Percentiles rank a stretch among this genome's conserved stretches.
Conservation (phyloP, 2,888 invertebrate species). For the Cordylochernes scorpioides region DNA sequence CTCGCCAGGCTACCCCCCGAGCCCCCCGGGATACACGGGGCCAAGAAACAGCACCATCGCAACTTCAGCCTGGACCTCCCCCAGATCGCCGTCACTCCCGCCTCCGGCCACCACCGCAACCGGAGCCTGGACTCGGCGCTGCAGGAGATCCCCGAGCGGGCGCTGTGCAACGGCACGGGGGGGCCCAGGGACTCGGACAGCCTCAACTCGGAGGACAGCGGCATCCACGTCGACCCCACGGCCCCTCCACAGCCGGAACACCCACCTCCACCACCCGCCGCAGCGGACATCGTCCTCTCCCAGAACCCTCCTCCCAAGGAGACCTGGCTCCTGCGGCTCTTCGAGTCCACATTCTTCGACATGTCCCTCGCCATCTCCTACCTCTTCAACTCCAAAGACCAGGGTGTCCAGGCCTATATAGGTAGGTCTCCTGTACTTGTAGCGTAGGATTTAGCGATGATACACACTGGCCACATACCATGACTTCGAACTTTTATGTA, state of each 20-base stretch:
- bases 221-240: slow-evolving; percentile 21
- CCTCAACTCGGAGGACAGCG: slow-evolving; percentile 54
- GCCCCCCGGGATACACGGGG: no score
- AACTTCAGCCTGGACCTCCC: slow-evolving; percentile 9
- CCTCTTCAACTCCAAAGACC: slow-evolving; percentile 89
- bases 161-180: slow-evolving; percentile 1
- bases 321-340: slow-evolving; percentile 46
- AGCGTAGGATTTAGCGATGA: no score
- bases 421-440: slow-evolving; percentile 29
- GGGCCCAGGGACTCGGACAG: slow-evolving; percentile 23
- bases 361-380: slow-evolving; percentile 96
- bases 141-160: slow-evolving; percentile 8
- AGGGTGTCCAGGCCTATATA: slow-evolving; percentile 86
- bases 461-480: no score
- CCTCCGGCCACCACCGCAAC: slow-evolving; percentile 9
- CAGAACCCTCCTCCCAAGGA: slow-evolving; percentile 15
- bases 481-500: no score
- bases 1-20: no score
- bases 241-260: background rate
- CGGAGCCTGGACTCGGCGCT: slow-evolving; percentile 11
- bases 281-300: slow-evolving; percentile 5
- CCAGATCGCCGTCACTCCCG: no score
- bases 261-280: background rate
- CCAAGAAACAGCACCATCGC: no score
- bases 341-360: slow-evolving; percentile 90